Base-by-base conservation (phyloP, 2,888 invertebrate genomes). In the Epirrhoe tristata region DNA sequence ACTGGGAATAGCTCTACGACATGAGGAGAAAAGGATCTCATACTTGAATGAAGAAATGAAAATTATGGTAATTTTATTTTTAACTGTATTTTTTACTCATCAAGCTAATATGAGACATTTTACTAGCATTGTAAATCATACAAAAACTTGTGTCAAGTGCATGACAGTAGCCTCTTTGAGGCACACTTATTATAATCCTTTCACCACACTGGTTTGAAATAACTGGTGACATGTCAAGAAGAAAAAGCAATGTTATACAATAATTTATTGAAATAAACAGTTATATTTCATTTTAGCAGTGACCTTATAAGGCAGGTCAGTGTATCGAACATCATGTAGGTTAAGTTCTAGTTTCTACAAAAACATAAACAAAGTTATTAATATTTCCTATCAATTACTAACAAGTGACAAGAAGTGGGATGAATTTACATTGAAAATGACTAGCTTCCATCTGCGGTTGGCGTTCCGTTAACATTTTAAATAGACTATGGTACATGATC, bases 1-100 rank as follows among this genome's bases (percentile, higher is more conserved):
- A 80, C 93, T 98, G 73, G 98, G 98, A 0, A 95, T 97, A 77
- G 98, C 98, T 17, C 88, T 99, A 58, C 95, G 97, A 69, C 97
- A 98, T 83, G 99, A 99, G 90, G 99, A 99, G 87, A 96, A 96
- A 73, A 94, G 98, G 70, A 97, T 97, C 84, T 96, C 97, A 12
- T 99, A 97, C 93, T 94, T 99, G 60, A 96, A 97, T 24, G 95
- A 96, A 76, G 97, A 99, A 94, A 98, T 98, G 80, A 97, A 97
- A 87, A 95, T 95, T 58, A 99, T 99, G 98, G 96, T 94, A 71
- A 88, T 84, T 48, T 14, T 7, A 16, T 16, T 16, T 48, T 14
- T 46, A 14, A 5, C 6, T 48, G 10, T 8, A 4, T 12, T 43
- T 43, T 43, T 8, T n/a, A 43, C 6, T n/a, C 5, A 10, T 10